phyloP scores from a whole-genome alignment of 2,888 invertebrate species.

The Cataglyphis livida region DNA sequence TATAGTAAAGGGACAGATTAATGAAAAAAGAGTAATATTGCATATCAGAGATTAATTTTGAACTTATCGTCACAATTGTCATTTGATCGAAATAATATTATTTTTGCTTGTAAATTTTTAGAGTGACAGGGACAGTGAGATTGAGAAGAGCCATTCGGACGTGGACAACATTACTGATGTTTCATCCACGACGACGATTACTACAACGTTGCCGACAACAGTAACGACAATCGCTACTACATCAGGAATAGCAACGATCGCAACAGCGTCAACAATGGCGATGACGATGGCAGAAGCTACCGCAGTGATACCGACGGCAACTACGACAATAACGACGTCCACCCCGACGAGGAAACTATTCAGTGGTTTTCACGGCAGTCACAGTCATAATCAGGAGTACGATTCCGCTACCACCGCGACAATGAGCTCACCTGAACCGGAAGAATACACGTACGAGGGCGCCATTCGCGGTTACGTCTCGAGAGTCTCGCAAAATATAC shows the following conservation, averaged over 20 bases:
- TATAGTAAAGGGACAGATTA: neutral
- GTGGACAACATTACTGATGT: constrained; percentile 75
- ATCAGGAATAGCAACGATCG: neutral
- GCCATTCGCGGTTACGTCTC: constrained; percentile 95
- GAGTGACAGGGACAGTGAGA: constrained; percentile 85
- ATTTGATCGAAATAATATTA: neutral
- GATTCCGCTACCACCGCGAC: constrained; percentile 90
- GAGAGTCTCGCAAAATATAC: constrained; percentile 87
- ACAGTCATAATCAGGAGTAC: constrained; percentile 86
- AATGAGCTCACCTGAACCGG: constrained; percentile 90
- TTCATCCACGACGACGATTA: constrained; percentile 71
- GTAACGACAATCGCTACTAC: constrained; percentile 72
- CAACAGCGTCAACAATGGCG: neutral
- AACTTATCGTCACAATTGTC: neutral
- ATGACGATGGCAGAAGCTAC: constrained; percentile 77
- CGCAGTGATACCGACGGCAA: constrained; percentile 85
- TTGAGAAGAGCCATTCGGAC: constrained; percentile 84
- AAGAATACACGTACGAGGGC: constrained; percentile 95
- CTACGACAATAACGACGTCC: constrained; percentile 82
- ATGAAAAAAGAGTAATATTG: neutral
- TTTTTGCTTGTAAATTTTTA: constrained; percentile 66
- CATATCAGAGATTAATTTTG: neutral
- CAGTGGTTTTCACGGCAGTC: constrained; percentile 81
- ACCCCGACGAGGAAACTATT: constrained; percentile 78
- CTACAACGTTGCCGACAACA: constrained; percentile 81